Evolutionary conservation across 1,140 invertebrate species (phyloP), one percentile per base, ranked within the genome.

Genomic region (Dufourea novaeangliae): DNA sequence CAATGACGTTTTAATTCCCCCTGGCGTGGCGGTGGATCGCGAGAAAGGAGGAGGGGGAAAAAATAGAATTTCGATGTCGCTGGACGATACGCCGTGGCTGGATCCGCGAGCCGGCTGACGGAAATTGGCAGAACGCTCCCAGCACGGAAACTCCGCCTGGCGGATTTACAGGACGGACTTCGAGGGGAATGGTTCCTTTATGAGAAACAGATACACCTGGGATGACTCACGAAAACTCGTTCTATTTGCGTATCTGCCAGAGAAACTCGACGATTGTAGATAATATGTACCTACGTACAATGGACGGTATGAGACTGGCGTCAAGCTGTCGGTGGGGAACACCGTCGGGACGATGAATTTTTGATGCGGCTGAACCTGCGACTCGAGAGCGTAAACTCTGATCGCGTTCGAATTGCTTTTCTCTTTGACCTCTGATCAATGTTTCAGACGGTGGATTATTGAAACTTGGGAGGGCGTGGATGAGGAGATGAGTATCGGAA

Each of bases 231-330:
- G 37, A 56, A 80, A 56, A 75, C 61, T 73, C 61, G 63, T 50
- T 39, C 63, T 69, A 79, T 79, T 79, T 76, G 64, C 46, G 56
- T 32, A 12, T 44, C 52, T 56, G 41, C 37, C 44, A 44, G 34
- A 34, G 39, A 25, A 41, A 20, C 12, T 25, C 17, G 64, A 71
- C 59, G 56, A 46, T 50, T 70, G 37, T 71, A 73, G 73, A 80
- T 77, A 59, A 80, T 61, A 61, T 78, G 46, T n/a, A n/a, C 41
- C 78, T 80, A 78, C n/a, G 78, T 72, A 80, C 41, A 78, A 34
- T 25, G 61, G 11, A 44, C 29, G 29, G 71, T 71, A 62, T 71
- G 78, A 78, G 78, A 78, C 44, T 66, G 79, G 67, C 61, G 67
- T 78, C 74, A 71, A 66, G 59, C 67, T 61, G 74, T 59, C 25